Evolutionary conservation across 2,888 invertebrate genomes (phyloP).

Genomic region (Mimumesa dahlbomi): DNA sequence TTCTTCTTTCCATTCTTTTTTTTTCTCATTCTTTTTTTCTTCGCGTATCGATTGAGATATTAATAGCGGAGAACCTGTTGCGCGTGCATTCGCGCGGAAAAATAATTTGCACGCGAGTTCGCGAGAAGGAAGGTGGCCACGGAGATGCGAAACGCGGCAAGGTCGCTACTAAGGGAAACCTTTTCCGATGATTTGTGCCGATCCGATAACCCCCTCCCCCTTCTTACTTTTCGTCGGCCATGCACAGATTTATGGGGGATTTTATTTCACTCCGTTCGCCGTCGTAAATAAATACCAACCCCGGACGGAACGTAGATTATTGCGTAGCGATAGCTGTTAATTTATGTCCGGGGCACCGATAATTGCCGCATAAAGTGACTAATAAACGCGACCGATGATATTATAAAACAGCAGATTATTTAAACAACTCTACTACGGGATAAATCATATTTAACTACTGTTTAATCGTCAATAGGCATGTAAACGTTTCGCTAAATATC

Average conservation of each 20-base stretch:
- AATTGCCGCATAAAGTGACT: background rate
- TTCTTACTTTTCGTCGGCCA: background rate
- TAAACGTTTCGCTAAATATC: too few relatives aligned
- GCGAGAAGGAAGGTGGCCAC: background rate
- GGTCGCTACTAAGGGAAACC: conserved; percentile 9
- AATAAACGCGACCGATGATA: background rate
- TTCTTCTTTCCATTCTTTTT: conserved; percentile 3
- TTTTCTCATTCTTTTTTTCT: conserved; percentile 7
- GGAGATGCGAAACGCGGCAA: conserved; percentile 16
- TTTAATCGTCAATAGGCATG: too few relatives aligned
- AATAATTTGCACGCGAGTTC: conserved; percentile 15
- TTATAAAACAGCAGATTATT: too few relatives aligned
- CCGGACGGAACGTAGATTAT: background rate
- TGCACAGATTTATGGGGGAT: conserved; percentile 15
- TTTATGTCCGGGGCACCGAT: conserved; percentile 1
- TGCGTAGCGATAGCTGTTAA: background rate
- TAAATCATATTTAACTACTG: too few relatives aligned
- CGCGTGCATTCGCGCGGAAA: conserved; percentile 39
- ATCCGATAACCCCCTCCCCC: background rate
- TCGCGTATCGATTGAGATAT: conserved; percentile 41
- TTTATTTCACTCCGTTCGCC: background rate
- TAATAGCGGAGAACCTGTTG: conserved; percentile 60
- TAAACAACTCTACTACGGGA: too few relatives aligned
- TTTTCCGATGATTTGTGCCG: conserved; percentile 13
- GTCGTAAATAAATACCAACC: conserved; percentile 1